phyloP scores from a whole-genome alignment of 2,888 invertebrate species.

The Protodeltote pygarga region DNA sequence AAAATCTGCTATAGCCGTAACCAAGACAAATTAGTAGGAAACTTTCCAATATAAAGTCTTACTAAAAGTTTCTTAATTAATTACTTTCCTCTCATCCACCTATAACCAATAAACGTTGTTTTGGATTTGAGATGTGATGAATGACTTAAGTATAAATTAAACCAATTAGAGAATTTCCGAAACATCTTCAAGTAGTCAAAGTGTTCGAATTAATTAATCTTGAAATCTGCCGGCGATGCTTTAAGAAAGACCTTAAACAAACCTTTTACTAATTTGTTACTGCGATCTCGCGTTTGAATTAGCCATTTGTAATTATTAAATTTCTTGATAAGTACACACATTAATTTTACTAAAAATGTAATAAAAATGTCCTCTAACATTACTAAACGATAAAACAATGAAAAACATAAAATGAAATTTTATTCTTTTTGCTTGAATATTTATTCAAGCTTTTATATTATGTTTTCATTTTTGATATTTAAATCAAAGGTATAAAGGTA shows the following conservation, averaged over 20 bases:
- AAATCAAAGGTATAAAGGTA: no score
- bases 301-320: constrained; percentile 30
- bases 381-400: constrained; percentile 11
- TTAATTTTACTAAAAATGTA: constrained; percentile 15
- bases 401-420: no score
- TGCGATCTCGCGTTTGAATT: constrained; percentile 19
- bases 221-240: constrained; percentile 40
- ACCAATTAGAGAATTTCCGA: constrained; percentile 64
- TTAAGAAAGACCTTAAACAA: constrained; percentile 29
- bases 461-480: no score
- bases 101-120: constrained; percentile 62
- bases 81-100: constrained; percentile 62
- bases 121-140: constrained; percentile 63
- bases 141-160: constrained; percentile 73
- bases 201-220: constrained; percentile 58
- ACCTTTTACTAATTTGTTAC: constrained; percentile 34
- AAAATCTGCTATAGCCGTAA: constrained; percentile 29
- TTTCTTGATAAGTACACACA: not conserved
- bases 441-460: no score
- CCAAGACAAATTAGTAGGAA: constrained; percentile 56
- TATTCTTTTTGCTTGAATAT: no score
- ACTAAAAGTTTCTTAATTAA: constrained; percentile 70
- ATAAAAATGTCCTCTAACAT: no score
- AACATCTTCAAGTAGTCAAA: constrained; percentile 66
- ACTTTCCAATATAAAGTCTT: constrained; percentile 55